Base-by-base conservation (phyloP, 2,888 invertebrate species). In the Tigriopus californicus region DNA sequence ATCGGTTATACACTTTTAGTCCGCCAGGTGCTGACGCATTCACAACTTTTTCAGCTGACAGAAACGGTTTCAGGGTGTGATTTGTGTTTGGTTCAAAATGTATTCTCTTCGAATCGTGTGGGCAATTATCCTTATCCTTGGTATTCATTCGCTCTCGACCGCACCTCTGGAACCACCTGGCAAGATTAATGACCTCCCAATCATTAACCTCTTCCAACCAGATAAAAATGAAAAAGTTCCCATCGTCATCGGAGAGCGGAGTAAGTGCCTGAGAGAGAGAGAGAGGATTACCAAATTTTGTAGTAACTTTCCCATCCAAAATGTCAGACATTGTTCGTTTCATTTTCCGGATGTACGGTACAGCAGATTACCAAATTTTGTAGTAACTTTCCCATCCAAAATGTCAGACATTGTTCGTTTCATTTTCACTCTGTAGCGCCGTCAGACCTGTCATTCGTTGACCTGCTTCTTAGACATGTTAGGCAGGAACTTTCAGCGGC, bases 111-210 rank as follows among this genome's bases (percentile, higher is more conserved):
- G 33, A 33, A 3, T 33, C 8, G 33, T 33, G 33, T 33, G 33
- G 33, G 33, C 33, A 33, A 33, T 33, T 33, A 33, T 33, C 33
- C 33, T 33, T 33, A 33, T 33, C 33, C 33, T 33, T 33, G 33
- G 33, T 8, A 33, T 33, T 8, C 33, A 33, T 3, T 33, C 33
- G 33, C 33, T 33, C 8, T 33, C 33, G 8, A 8, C 4, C 33
- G 52, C 22, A 11, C 52, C 54, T 2, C 2, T 54, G 41, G 54
- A 54, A 10, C 40, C 40, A 10, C 54, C 54, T 18, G 54, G 54
- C 18, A 24, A 24, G 18, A 54, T 54, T 22, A 18, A 54, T 22
- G 54, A 54, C 54, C 18, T 54, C 40, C 24, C 33, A 13, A 33
- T 41, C 41, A n/a, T 40, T 8, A 41, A 40, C 24, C 40, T 41